Conservation (phyloP, 2,797 vertebrate species). For the Hydrophis major region DNA sequence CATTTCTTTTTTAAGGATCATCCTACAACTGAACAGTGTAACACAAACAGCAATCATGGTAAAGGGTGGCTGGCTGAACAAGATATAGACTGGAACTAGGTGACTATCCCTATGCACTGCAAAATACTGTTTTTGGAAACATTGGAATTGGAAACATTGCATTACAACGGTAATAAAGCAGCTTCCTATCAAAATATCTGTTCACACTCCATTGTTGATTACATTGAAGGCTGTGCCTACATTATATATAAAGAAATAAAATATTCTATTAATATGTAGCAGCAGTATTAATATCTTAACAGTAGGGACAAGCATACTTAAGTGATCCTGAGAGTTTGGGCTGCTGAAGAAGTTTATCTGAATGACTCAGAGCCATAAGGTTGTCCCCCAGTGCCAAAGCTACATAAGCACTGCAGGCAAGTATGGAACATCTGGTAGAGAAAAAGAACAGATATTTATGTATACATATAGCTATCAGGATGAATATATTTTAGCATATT, state of each 20-base stretch:
- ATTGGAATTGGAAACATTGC: background rate
- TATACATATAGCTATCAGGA: background rate
- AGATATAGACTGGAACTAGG: background rate
- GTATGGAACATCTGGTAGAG: constrained; percentile 87
- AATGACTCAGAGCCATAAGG: constrained; percentile 93
- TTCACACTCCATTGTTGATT: background rate
- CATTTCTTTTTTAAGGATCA: background rate
- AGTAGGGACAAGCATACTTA: constrained; percentile 81
- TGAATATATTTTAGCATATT: background rate
- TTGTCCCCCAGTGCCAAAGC: constrained; percentile 94
- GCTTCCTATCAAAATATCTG: background rate
- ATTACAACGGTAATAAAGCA: background rate
- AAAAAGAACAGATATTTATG: constrained; percentile 1
- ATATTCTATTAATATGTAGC: background rate
- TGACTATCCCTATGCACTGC: background rate
- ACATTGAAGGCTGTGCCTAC: background rate
- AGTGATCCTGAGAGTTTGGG: constrained; percentile 94
- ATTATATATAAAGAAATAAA: background rate
- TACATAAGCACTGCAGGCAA: constrained; percentile 93
- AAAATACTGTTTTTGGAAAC: background rate
- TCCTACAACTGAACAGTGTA: background rate
- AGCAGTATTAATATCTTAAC: background rate
- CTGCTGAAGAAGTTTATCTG: constrained; percentile 95
- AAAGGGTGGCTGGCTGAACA: background rate
- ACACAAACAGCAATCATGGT: background rate